Evolutionary conservation across 1,140 invertebrate species (phyloP).

Genomic region (Zaprionus camerounensis): DNA sequence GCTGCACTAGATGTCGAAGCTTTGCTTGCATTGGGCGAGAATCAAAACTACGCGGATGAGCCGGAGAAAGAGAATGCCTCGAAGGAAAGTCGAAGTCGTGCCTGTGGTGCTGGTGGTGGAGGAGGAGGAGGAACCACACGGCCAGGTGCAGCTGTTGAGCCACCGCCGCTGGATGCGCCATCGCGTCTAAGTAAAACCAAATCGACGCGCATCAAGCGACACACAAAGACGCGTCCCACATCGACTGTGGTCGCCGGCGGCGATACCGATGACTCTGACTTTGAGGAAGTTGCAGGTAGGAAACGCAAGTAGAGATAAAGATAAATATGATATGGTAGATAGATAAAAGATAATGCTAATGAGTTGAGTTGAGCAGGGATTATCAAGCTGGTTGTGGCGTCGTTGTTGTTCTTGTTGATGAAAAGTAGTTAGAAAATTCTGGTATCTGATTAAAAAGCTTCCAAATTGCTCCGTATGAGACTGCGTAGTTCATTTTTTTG

Average conservation of each 20-base stretch:
- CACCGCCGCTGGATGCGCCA: slow-evolving; percentile 54
- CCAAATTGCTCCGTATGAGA: slow-evolving; percentile 81
- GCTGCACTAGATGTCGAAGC: slow-evolving; percentile 71
- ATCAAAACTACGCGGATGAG: slow-evolving; percentile 67
- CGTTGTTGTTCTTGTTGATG: slow-evolving; percentile 47
- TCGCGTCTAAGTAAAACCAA: slow-evolving; percentile 76
- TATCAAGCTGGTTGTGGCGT: slow-evolving; percentile 67
- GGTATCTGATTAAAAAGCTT: slow-evolving; percentile 72
- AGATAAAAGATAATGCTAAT: not conserved
- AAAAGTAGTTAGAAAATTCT: slow-evolving; percentile 59
- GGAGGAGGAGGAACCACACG: slow-evolving; percentile 34
- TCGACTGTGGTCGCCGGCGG: slow-evolving; percentile 70
- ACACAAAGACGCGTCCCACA: slow-evolving; percentile 74
- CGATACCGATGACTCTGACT: slow-evolving; percentile 87
- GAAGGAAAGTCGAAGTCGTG: slow-evolving; percentile 24
- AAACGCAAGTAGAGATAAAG: slow-evolving; percentile 79
- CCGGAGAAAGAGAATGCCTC: slow-evolving; percentile 35
- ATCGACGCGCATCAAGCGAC: slow-evolving; percentile 74
- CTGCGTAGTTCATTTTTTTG: slow-evolving; percentile 73
- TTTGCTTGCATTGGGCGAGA: slow-evolving; percentile 85
- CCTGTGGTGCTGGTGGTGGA: slow-evolving; percentile 35
- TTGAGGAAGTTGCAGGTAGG: slow-evolving; percentile 87
- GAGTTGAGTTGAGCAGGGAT: slow-evolving; percentile 33
- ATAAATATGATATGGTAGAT: slow-evolving; percentile 16
- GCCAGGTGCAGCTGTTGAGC: slow-evolving; percentile 17